Evolutionary conservation across 2,888 invertebrate species (phyloP), one percentile per base, ranked within the genome.

Genomic region (Pollenia labialis): DNA sequence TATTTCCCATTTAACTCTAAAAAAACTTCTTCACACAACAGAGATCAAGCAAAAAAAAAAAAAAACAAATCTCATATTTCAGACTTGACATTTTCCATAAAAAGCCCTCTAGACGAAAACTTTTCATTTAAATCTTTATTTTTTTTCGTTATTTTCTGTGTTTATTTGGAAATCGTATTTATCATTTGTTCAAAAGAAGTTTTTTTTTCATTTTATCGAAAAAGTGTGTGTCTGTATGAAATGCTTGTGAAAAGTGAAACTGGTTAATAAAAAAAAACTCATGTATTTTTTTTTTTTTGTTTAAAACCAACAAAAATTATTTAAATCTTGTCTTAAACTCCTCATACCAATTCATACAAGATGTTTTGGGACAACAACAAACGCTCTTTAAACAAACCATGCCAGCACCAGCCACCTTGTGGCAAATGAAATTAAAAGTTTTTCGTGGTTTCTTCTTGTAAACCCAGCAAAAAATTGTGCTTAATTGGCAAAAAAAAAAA

Each of bases 31-130:
- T 60, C 14, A 56, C 56, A 23, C 42, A 16, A 23, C 11, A 60
- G n/a, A 48, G 18, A 69, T 32, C 32, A 11, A 68, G 14, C 32
- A 23, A 69, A 46, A 3, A 46, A 52, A 52, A 40, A 75, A 32
- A 32, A 32, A 32, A 2, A 23, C 23, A 23, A 50, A 66, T 50
- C 81, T 81, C 80, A 87, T 84, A 81, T 87, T 81, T 87, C 74
- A 87, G 84, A 52, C 81, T 87, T 84, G 87, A 81, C 87, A 87
- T 87, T 87, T 87, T 84, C 84, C 84, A 87, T 87, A 81, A 84
- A 83, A 81, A 80, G 77, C 77, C 77, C 84, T 84, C 62, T 66
- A 84, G 75, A 81, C 74, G 81, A 74, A 84, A 87, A 81, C n/a
- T 50, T 82, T 86, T 86, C 82, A 76, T 83, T 77, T 68, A 54